Evolutionary conservation across 2,113 vertebrate species (phyloP).

Genomic region (Albula goreensis): DNA sequence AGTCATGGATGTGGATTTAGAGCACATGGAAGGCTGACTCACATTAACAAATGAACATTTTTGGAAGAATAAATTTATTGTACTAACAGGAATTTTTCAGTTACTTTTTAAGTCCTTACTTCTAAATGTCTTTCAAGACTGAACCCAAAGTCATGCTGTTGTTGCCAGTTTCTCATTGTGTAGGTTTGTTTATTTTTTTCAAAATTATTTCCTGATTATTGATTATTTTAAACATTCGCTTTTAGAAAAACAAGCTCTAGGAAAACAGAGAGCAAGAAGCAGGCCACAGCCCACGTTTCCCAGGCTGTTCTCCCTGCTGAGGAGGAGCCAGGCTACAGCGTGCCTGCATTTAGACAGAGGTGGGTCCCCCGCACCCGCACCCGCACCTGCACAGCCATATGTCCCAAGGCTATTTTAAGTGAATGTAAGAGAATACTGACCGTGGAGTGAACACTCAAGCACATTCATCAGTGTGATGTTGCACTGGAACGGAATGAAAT

Average conservation of each 20-base stretch:
- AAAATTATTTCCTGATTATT: not conserved
- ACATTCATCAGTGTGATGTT: constrained; percentile 10
- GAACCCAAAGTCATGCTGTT: no score
- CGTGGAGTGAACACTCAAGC: not conserved
- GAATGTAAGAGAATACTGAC: constrained; percentile 48
- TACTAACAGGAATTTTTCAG: not conserved
- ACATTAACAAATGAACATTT: not conserved
- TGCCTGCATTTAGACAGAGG: constrained; percentile 72
- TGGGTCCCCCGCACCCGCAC: constrained; percentile 45
- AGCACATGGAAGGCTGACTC: not conserved
- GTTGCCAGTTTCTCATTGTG: not conserved
- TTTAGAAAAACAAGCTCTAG: constrained; percentile 62
- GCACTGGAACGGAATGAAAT: not conserved
- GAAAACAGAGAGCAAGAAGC: constrained; percentile 50
- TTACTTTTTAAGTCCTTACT: no score
- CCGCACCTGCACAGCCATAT: not conserved
- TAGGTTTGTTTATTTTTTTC: not conserved
- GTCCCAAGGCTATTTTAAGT: constrained; percentile 43
- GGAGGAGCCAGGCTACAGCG: constrained; percentile 68
- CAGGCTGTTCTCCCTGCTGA: constrained; percentile 61
- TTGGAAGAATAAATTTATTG: not conserved
- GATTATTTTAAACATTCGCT: not conserved
- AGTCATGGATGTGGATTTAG: not conserved
- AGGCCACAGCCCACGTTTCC: not conserved
- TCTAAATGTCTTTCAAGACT: no score